These are phyloP conservation scores for Scaptomyza caliginosa DNA, from an alignment of 2,888 invertebrate genomes.

Conservation along the genomic window DNA sequence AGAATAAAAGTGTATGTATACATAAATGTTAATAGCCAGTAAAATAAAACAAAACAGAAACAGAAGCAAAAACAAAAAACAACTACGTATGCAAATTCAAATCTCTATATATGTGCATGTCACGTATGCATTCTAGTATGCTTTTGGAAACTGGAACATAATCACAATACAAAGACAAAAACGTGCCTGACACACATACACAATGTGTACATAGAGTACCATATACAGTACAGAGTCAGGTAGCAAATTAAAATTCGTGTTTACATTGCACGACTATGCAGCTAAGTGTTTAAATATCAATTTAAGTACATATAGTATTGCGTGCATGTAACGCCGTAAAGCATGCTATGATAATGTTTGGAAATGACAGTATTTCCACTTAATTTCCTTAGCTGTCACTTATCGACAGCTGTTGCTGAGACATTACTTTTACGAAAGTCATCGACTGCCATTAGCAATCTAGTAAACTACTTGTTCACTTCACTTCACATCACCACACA, in stretches of 20 bases:
- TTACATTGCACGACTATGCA: neutral
- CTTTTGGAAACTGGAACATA: neutral
- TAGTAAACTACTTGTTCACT: slow-evolving; percentile 26
- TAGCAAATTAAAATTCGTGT: neutral
- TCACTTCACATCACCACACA: slow-evolving; percentile 21
- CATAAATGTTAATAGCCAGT: neutral
- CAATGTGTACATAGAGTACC: neutral
- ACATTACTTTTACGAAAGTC: slow-evolving; percentile 10
- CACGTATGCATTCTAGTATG: neutral
- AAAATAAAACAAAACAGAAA: neutral
- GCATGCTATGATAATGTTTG: slow-evolving; percentile 5
- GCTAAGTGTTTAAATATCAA: neutral
- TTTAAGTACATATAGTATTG: slow-evolving; percentile 5
- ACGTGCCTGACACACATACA: neutral
- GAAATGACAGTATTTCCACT: slow-evolving; percentile 23
- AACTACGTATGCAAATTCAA: slow-evolving; percentile 19
- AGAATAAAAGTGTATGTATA: neutral
- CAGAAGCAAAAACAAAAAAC: too few species aligned
- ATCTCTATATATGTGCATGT: slow-evolving; percentile 7
- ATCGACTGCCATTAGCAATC: slow-evolving; percentile 27
- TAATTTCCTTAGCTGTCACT: slow-evolving; percentile 48
- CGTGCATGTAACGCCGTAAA: neutral
- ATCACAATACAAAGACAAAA: slow-evolving; percentile 3
- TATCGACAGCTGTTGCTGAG: slow-evolving; percentile 41
- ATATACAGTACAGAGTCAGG: neutral